Evolutionary conservation across 2,113 vertebrate species (phyloP), one percentile per base, ranked within the genome.

Genomic region (Mustelus asterias): DNA sequence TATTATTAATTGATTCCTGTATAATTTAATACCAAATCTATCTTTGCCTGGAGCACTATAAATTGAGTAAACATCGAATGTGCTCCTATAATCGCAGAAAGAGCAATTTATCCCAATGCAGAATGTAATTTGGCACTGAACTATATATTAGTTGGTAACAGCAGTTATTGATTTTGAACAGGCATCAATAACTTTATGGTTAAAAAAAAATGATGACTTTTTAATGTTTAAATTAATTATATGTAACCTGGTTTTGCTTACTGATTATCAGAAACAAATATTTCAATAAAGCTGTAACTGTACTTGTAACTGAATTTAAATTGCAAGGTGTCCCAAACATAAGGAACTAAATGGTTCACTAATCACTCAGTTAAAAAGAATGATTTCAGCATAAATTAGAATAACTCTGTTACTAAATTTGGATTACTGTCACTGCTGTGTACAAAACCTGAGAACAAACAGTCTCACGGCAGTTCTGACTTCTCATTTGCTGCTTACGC

Each of bases 1-100:
- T 93, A 93, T 93, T 93, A 67, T 67, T 93, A 93, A 93, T 65
- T 37, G 89, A 65, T 93, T 93, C 60, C 33, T 37, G 16, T 37
- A 67, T 93, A 93, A 93, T 93, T 65, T 65, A 93, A 22, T 93
- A 65, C 60, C 89, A 93, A 65, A 93, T 67, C n/a, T 93, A 93
- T 93, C 14, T 93, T 93, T 18, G 89, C 58, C 89, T 93, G 60
- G 16, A 65, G 89, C 5, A 37, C 14, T 93, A 67, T 41, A 93
- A 65, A 37, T 93, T 37, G n/a, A 93, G 65, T 93, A 93, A 93
- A 65, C 89, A 93, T n/a, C 41, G 60, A 37, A n/a, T 65, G 60
- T 37, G 89, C 60, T 67, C 60, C n/a, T 93, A 65, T 93, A 22
- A n/a, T 33, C 65, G 89, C 60, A 93, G 89, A 95, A 69, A 95